Conservation (phyloP, 2,113 vertebrate genomes). For the Anhinga rufa region DNA sequence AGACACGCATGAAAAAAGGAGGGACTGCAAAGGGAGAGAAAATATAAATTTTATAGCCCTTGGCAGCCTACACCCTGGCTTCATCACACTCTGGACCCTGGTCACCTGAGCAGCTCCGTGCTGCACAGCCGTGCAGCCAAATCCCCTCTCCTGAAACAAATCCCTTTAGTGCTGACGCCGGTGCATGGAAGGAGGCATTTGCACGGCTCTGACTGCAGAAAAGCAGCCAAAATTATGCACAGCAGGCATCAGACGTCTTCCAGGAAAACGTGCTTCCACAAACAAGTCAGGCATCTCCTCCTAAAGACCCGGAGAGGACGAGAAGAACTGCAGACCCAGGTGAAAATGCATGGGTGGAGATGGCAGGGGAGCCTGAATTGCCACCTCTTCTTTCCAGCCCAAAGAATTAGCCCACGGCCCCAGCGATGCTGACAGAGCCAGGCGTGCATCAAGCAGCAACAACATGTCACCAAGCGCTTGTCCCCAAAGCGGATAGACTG, state of each 20-base stretch:
- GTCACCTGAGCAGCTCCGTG: neutral
- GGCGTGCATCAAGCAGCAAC: accelerated
- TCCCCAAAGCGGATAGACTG: neutral
- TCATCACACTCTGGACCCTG: neutral
- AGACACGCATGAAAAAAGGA: neutral
- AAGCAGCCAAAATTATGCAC: neutral
- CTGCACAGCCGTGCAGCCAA: neutral
- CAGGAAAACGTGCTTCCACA: neutral
- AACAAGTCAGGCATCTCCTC: neutral
- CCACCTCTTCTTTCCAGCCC: neutral
- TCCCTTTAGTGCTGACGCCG: neutral
- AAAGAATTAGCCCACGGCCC: neutral
- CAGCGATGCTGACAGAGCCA: accelerated
- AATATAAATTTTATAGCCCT: neutral
- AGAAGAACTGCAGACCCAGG: neutral
- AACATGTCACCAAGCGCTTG: accelerated
- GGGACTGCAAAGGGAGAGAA: neutral
- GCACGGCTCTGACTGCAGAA: neutral
- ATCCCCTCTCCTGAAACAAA: conserved; percentile 27
- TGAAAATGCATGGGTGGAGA: neutral
- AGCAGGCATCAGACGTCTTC: neutral
- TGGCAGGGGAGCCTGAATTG: neutral
- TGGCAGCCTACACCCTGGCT: neutral
- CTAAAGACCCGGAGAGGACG: neutral
- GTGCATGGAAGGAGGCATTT: accelerated